Evolutionary conservation across 2,113 vertebrate genomes (phyloP).

Genomic region (Holacanthus passer): DNA sequence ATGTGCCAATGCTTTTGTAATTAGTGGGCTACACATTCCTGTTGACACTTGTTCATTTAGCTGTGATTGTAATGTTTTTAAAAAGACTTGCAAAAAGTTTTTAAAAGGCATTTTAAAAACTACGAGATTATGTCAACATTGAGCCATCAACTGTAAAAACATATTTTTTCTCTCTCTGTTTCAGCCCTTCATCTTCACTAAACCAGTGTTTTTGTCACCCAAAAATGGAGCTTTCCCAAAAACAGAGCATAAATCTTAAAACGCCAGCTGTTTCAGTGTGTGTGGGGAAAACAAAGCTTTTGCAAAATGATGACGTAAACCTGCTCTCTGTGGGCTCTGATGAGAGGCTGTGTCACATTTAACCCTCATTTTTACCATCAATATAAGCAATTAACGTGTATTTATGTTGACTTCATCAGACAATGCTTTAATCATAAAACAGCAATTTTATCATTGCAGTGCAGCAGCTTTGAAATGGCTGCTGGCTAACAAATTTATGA

Average conservation of each 20-base stretch:
- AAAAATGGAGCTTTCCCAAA: not conserved
- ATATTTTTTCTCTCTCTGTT: not conserved
- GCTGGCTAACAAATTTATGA: no score
- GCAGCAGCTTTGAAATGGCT: not conserved
- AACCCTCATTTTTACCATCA: not conserved
- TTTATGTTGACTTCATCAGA: not conserved
- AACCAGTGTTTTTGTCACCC: not conserved
- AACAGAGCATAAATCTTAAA: not conserved
- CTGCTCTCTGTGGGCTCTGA: not conserved
- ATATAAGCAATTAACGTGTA: no score
- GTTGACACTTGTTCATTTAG: not conserved
- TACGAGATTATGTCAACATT: not conserved
- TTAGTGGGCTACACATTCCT: not conserved
- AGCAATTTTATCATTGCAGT: not conserved
- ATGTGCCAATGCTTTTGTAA: not conserved
- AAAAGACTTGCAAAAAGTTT: no score
- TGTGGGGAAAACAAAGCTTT: not conserved
- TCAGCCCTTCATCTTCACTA: not conserved
- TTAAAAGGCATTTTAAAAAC: not conserved
- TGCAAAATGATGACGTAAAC: not conserved
- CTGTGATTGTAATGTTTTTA: not conserved
- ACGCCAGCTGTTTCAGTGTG: not conserved
- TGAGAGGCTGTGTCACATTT: not conserved
- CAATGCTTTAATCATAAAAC: no score
- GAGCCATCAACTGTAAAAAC: not conserved